A percentile compares a stretch with the other conserved stretches of the same genome.
phyloP scores from a whole-genome alignment of 2,888 invertebrate species.

The Trachelus tabidus region DNA sequence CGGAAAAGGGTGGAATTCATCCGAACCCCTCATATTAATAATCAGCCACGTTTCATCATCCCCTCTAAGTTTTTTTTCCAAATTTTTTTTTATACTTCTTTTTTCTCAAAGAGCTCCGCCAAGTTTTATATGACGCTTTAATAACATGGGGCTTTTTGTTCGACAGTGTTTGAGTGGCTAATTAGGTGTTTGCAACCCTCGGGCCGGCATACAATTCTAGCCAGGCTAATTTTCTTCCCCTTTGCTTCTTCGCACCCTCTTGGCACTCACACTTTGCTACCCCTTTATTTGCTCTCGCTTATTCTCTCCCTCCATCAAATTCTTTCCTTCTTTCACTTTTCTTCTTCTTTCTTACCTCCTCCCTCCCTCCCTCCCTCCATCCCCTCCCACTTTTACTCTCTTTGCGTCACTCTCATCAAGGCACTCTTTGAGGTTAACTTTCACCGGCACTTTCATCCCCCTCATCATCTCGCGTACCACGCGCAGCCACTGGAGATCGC shows the following conservation, averaged over 20 bases:
- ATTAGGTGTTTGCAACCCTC: slow-evolving; percentile 52
- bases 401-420: not conserved
- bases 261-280: not conserved
- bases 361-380: no score
- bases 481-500: no score
- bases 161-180: slow-evolving; percentile 55
- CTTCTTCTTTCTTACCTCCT: not conserved
- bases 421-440: no score
- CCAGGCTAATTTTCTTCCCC: slow-evolving; percentile 47
- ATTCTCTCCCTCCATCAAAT: not conserved
- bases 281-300: not conserved
- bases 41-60: no score
- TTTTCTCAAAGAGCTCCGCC: not conserved
- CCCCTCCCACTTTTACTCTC: not conserved
- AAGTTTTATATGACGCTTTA: slow-evolving; percentile 51
- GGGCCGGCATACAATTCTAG: slow-evolving; percentile 42
- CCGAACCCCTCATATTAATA: no score
- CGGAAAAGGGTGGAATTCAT: no score
- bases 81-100: no score
- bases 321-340: slow-evolving; percentile 36
- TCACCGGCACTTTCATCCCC: not conserved
- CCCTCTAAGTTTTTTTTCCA: no score
- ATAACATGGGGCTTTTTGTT: slow-evolving; percentile 52
- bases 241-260: slow-evolving; percentile 21
- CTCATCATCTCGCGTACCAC: not conserved